phyloP scores from a whole-genome alignment of 2,797 vertebrate species.

The Diplodus puntazzo region DNA sequence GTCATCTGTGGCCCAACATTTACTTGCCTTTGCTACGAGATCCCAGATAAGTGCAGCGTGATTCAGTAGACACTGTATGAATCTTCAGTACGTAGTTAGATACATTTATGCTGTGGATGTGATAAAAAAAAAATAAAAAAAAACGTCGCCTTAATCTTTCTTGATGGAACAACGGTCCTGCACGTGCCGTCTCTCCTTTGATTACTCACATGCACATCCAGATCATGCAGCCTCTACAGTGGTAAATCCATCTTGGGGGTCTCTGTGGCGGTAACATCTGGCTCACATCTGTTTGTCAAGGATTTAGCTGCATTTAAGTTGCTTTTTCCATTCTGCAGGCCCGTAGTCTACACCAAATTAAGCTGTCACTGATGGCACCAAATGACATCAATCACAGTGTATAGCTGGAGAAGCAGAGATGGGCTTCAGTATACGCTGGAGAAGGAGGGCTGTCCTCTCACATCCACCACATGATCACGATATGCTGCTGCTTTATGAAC shows the following conservation, averaged over 20 bases:
- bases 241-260: slow-evolving; percentile 75
- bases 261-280: slow-evolving; percentile 82
- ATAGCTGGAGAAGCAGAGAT: slow-evolving; percentile 31
- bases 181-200: slow-evolving; percentile 67
- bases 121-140: slow-evolving; percentile 14
- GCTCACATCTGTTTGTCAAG: slow-evolving; percentile 84
- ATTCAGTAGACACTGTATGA: not conserved
- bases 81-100: slow-evolving; percentile 33
- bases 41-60: slow-evolving; percentile 1
- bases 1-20: not conserved
- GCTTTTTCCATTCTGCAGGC: slow-evolving; percentile 73
- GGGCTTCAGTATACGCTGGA: not conserved
- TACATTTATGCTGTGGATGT: slow-evolving; percentile 27
- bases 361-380: slow-evolving; percentile 74
- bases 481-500: slow-evolving; percentile 7
- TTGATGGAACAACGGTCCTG: slow-evolving; percentile 69
- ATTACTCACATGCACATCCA: slow-evolving; percentile 73
- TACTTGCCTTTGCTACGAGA: not conserved
- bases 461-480: not conserved
- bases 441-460: slow-evolving; percentile 8
- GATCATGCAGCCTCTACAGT: slow-evolving; percentile 55
- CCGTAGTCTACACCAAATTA: slow-evolving; percentile 73
- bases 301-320: slow-evolving; percentile 85
- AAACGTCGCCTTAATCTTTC: slow-evolving; percentile 68
- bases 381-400: slow-evolving; percentile 68